These are phyloP conservation scores for Toxotes lorentzi DNA, from an alignment of 2,797 vertebrate genomes.

Conservation along the genomic window DNA sequence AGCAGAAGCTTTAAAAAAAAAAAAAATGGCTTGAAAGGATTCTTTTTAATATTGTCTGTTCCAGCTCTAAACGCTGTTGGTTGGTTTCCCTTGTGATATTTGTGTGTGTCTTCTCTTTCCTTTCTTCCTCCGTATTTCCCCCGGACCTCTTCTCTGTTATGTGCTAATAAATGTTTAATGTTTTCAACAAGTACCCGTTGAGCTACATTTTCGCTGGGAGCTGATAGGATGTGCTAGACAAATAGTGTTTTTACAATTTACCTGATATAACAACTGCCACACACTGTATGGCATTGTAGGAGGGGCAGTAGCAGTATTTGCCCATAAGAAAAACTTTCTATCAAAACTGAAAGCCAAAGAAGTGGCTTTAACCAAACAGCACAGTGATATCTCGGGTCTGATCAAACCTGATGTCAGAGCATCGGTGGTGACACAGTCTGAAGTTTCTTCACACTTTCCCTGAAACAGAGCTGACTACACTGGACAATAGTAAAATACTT, in stretches of 20 bases:
- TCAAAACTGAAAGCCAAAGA: neutral
- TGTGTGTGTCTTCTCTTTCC: neutral
- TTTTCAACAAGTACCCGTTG: conserved; percentile 23
- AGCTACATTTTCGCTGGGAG: neutral
- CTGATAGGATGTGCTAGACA: neutral
- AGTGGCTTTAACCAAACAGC: too few species aligned
- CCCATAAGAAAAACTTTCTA: neutral
- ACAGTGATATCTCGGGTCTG: too few species aligned
- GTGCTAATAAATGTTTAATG: conserved; percentile 54
- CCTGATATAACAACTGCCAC: neutral
- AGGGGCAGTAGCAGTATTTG: neutral
- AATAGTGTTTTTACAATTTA: neutral
- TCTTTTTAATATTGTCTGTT: conserved; percentile 29
- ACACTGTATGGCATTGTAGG: neutral
- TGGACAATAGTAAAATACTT: neutral
- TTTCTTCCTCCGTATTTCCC: neutral
- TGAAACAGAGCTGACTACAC: neutral
- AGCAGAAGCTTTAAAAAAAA: conserved; percentile 34
- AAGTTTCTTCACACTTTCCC: neutral
- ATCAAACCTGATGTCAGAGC: too few species aligned
- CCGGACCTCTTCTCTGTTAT: neutral
- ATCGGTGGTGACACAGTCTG: too few species aligned
- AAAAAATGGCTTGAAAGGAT: conserved; percentile 5
- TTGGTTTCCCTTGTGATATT: neutral
- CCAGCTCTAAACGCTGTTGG: conserved; percentile 23